Evolutionary conservation across 2,113 vertebrate species (phyloP), one percentile per base, ranked within the genome.

Genomic region (Tupaia tana): DNA sequence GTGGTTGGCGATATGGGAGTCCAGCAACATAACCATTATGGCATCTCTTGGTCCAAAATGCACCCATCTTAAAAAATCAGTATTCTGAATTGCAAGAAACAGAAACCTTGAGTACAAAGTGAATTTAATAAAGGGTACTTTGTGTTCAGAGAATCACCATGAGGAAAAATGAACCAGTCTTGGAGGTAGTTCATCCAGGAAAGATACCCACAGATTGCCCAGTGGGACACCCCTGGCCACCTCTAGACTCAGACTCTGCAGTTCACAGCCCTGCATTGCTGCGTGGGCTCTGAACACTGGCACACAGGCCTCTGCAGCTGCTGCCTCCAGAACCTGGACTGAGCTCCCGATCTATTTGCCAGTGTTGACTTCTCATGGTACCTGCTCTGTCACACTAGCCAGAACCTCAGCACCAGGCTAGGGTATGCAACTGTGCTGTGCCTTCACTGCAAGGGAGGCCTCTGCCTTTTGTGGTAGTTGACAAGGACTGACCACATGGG

Each of bases 161-260:
- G 10, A 67, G 24, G 54, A 11, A 61, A 73, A 69, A 66, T 64
- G 52, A 79, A 64, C 16, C 8, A 5, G 64, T 22, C 6, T 2
- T 15, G 11, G 52, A 9, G 8, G 20, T 16, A 24, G 56, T 27
- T 54, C 24, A 0, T 13, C 10, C 69, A 29, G 61, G 52, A 93
- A 58, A 16, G 22, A 66, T 0, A 2, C 15, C 74, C 13, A 5
- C 9, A 11, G 12, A 2, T 6, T 1, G n/a, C 67, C 8, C 0
- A 1, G 7, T 6, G 31, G 11, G 20, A 13, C 16, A 14, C 19
- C 7, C 1, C 0, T 0, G 3, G 3, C 25, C 52, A 59, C 18
- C 15, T 63, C 54, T 5, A 18, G 58, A 73, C 34, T 4, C 67
- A 24, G 18, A 12, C 27, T 34, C 87, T 15, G 12, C 14, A 56